Conservation (phyloP, 2,113 vertebrate species). For the Ochotona curzoniae region DNA sequence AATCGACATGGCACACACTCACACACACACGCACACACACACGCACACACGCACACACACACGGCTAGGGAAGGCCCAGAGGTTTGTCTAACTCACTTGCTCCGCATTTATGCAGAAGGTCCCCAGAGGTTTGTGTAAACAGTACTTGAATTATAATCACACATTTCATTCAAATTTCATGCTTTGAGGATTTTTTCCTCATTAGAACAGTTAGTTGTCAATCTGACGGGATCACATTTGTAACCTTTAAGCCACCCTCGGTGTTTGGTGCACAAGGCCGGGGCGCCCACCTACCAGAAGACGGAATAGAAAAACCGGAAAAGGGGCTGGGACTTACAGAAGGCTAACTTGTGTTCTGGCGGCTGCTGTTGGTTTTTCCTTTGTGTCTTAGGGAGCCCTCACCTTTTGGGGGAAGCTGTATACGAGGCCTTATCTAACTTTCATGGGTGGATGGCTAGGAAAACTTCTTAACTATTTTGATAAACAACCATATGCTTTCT, state of each 20-base stretch:
- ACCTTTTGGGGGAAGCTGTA: not conserved
- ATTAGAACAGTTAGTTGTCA: constrained; percentile 90
- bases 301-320: constrained; percentile 46
- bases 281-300: constrained; percentile 32
- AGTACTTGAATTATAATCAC: constrained; percentile 92
- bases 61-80: constrained; percentile 60
- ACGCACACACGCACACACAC: constrained; percentile 38
- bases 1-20: not conserved
- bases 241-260: constrained; percentile 85
- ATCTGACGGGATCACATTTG: constrained; percentile 86
- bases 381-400: constrained; percentile 18
- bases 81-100: constrained; percentile 85
- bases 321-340: constrained; percentile 12
- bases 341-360: not conserved
- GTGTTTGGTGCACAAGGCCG: constrained; percentile 72
- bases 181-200: constrained; percentile 91
- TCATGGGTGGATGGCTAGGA: constrained; percentile 27
- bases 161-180: constrained; percentile 93
- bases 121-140: constrained; percentile 88
- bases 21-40: not conserved
- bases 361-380: constrained; percentile 11
- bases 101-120: constrained; percentile 84
- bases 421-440: constrained; percentile 48
- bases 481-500: not conserved
- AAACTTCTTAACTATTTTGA: constrained; percentile 58